Conservation (phyloP, 2,113 vertebrate species). For the Porphyrio hochstetteri region DNA sequence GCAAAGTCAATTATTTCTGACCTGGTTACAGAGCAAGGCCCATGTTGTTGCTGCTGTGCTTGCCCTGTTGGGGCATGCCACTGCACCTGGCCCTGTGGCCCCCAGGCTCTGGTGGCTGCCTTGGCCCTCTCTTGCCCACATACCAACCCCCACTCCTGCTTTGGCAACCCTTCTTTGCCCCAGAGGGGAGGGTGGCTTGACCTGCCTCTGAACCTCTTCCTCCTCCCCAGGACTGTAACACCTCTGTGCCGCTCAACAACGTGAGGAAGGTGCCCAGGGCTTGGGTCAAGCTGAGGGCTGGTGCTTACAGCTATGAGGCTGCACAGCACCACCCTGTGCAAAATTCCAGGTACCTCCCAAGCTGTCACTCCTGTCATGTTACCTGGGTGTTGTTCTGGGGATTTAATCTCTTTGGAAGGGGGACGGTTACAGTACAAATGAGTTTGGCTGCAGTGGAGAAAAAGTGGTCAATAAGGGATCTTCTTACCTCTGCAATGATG, state of each 20-base stretch:
- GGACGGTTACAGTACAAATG: background rate
- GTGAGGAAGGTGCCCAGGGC: accelerated
- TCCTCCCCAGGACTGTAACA: background rate
- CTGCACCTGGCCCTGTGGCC: background rate
- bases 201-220: background rate
- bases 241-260: background rate
- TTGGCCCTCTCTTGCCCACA: background rate
- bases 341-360: background rate
- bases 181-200: background rate
- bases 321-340: background rate
- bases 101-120: background rate
- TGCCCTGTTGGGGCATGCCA: background rate
- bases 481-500: background rate
- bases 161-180: background rate
- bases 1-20: background rate
- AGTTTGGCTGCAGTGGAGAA: background rate
- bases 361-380: background rate
- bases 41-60: background rate
- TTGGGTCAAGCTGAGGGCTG: background rate
- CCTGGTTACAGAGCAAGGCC: background rate
- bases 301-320: background rate
- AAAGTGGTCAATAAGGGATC: background rate
- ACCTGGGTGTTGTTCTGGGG: background rate
- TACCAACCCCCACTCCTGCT: background rate
- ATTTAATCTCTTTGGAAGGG: background rate